Percentiles rank a stretch among this genome's conserved stretches.
phyloP scores from a whole-genome alignment of 2,797 vertebrate genomes.

The Xenops minutus region DNA sequence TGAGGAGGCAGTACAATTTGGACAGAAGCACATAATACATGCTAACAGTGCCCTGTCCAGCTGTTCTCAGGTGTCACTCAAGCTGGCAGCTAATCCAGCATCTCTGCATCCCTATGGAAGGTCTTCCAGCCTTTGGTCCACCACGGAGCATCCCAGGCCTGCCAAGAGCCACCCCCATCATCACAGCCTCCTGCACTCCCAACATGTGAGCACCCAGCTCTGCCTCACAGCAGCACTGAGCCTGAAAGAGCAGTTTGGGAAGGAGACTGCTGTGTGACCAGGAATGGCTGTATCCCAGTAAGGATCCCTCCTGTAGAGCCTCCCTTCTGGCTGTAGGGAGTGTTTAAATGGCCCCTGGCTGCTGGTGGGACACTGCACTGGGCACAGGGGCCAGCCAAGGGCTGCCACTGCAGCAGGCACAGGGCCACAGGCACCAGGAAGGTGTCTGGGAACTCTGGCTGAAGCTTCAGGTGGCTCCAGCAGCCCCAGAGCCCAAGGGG shows the following conservation, averaged over 20 bases:
- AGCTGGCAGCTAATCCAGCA: not conserved
- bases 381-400: not conserved
- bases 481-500: not conserved
- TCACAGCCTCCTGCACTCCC: not conserved
- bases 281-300: not conserved
- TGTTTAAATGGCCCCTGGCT: not conserved
- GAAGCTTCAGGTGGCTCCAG: not conserved
- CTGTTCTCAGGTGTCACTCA: not conserved
- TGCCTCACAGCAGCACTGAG: not conserved
- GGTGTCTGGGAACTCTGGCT: not conserved
- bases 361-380: not conserved
- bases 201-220: not conserved
- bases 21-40: not conserved
- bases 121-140: not conserved
- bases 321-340: not conserved
- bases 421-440: not conserved
- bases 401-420: not conserved
- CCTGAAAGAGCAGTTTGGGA: not conserved
- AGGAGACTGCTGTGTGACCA: not conserved
- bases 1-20: not conserved
- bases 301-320: not conserved
- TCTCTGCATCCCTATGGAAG: not conserved
- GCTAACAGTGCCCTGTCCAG: not conserved
- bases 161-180: not conserved
- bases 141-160: not conserved